Percentiles rank a stretch among this genome's conserved stretches.
These are phyloP conservation scores for Phymanthus crucifer DNA, from an alignment of 92 coral and sea anemone genomes.

Conservation along the genomic window DNA sequence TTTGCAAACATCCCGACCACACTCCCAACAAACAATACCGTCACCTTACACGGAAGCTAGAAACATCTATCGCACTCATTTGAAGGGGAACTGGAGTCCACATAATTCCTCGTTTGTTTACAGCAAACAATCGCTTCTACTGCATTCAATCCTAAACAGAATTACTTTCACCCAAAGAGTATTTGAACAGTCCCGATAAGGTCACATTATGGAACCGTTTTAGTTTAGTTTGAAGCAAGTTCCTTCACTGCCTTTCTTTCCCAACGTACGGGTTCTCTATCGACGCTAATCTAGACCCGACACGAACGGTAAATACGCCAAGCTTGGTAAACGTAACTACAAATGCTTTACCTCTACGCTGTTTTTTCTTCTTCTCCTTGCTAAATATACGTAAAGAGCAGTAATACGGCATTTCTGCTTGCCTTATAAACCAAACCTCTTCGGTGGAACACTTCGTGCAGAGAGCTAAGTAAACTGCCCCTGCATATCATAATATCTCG, in stretches of 20 bases:
- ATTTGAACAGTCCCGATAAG: background rate
- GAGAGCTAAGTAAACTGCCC: slow-evolving; percentile 26
- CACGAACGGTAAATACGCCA: background rate
- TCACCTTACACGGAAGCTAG: slow-evolving; percentile 31
- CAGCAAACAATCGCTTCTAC: background rate
- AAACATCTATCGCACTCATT: background rate
- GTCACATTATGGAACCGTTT: slow-evolving; percentile 16
- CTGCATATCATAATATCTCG: slow-evolving; percentile 14
- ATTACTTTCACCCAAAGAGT: background rate
- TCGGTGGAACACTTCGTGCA: slow-evolving; percentile 15
- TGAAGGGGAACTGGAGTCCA: background rate
- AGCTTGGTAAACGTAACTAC: background rate
- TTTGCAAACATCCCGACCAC: background rate
- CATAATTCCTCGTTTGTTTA: background rate
- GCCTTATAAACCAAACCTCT: background rate
- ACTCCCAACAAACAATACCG: background rate
- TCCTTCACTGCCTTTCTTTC: slow-evolving; percentile 9
- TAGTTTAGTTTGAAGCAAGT: background rate
- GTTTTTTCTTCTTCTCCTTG: slow-evolving; percentile 70
- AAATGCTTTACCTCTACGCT: slow-evolving; percentile 59
- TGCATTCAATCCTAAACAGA: background rate
- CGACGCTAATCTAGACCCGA: slow-evolving; percentile 2
- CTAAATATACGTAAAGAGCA: slow-evolving; percentile 76
- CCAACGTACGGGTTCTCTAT: background rate
- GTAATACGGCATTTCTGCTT: slow-evolving; percentile 62